Conservation (phyloP, 2,797 vertebrate species). For the Chelon auratus region DNA sequence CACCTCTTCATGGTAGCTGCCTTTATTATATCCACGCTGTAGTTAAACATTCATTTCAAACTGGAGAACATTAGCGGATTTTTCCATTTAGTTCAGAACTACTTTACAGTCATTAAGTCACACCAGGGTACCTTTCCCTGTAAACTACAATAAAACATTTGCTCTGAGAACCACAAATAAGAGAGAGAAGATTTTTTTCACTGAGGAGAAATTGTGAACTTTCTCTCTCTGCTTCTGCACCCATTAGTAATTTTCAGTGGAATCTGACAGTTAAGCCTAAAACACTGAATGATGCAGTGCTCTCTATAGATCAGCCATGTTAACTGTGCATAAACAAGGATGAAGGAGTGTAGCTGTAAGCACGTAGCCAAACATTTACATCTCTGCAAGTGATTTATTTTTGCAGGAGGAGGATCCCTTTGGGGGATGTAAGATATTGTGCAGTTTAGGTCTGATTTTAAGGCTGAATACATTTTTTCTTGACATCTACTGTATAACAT, state of each 20-base stretch:
- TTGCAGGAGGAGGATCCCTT: not conserved
- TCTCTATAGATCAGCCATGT: conserved; percentile 25
- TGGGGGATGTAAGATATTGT: not conserved
- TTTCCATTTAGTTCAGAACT: conserved; percentile 42
- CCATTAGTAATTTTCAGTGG: conserved; percentile 27
- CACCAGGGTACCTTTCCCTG: conserved; percentile 31
- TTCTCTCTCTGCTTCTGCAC: conserved; percentile 20
- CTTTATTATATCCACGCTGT: conserved; percentile 53
- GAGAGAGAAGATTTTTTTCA: conserved; percentile 24
- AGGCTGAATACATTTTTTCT: not conserved
- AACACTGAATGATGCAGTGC: conserved; percentile 20
- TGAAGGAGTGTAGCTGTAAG: not conserved
- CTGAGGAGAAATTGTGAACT: conserved; percentile 14
- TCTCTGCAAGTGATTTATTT: conserved; percentile 27
- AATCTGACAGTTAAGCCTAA: conserved; percentile 26
- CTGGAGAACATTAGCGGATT: conserved; percentile 40
- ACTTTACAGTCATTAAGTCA: conserved; percentile 42
- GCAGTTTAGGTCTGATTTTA: not conserved
- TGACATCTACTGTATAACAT: conserved; percentile 34
- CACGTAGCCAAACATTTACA: conserved; percentile 19
- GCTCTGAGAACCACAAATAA: conserved; percentile 28
- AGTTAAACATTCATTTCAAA: conserved; percentile 62
- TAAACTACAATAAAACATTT: conserved; percentile 41
- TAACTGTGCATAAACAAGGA: conserved; percentile 25
- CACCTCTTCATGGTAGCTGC: conserved; percentile 46